These are phyloP conservation scores for Yponomeuta sedellus DNA, from an alignment of 2,888 invertebrate species.

Conservation along the genomic window DNA sequence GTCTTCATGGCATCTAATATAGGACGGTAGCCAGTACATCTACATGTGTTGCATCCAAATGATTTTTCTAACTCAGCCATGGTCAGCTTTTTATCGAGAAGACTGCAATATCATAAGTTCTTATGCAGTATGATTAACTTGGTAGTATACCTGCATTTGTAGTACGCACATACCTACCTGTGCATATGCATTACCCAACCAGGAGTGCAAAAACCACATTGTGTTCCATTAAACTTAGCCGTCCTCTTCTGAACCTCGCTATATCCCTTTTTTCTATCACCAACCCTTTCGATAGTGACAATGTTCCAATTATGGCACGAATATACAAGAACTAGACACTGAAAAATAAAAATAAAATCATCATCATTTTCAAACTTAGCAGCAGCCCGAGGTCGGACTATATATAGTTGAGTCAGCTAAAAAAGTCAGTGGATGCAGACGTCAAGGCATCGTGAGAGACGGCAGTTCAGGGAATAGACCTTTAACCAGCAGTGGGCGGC, in stretches of 20 bases:
- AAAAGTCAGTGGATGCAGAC: too few relatives aligned
- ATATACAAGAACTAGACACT: slow-evolving; percentile 79
- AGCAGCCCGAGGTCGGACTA: too few relatives aligned
- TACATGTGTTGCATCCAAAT: slow-evolving; percentile 84
- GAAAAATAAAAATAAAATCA: slow-evolving; percentile 22
- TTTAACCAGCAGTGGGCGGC: too few relatives aligned
- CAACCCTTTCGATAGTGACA: slow-evolving; percentile 83
- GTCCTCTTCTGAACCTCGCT: slow-evolving; percentile 79
- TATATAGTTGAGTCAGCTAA: too few relatives aligned
- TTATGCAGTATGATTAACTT: not conserved
- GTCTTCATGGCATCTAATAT: slow-evolving; percentile 86
- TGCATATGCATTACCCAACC: slow-evolving; percentile 87
- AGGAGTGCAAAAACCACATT: slow-evolving; percentile 85
- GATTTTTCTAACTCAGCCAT: slow-evolving; percentile 82
- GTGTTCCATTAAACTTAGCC: slow-evolving; percentile 79
- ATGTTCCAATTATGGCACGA: slow-evolving; percentile 80
- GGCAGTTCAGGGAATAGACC: too few relatives aligned
- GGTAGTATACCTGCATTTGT: not conserved
- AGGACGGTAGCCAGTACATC: slow-evolving; percentile 86
- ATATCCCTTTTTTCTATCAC: slow-evolving; percentile 78
- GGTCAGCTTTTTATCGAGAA: slow-evolving; percentile 53
- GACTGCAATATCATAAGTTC: slow-evolving; percentile 31
- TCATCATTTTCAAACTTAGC: too few relatives aligned
- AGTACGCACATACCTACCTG: slow-evolving; percentile 58
- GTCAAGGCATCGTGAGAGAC: too few relatives aligned